Evolutionary conservation across 2,113 vertebrate species (phyloP), one percentile per base, ranked within the genome.

Genomic region (Ceuthmochares aereus): DNA sequence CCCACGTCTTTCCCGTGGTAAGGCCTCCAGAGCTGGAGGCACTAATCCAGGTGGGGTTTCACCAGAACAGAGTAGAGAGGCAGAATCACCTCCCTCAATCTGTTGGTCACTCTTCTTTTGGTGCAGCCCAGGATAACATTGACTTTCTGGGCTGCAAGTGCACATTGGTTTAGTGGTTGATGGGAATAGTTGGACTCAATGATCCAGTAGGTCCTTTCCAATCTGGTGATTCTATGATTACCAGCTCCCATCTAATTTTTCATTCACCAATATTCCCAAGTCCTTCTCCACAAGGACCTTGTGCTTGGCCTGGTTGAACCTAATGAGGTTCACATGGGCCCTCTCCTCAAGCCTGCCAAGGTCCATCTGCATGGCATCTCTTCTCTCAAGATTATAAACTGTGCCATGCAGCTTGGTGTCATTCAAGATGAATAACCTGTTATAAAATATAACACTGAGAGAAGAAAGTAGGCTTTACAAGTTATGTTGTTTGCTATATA

Each of bases 391-490:
- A 22, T 10, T 22, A 43, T 55, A 17, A 80, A 8, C 22, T 30
- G 29, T 21, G 63, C 14, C 4, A 2, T 67, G 59, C 52, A 42
- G 27, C 19, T 55, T 69, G 34, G 6, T 55, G 34, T 60, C 32
- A 73, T 52, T 51, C 11, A 1, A 47, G 43, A 37, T 56, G 7
- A 92, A 63, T 43, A 37, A 89, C 47, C 42, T 66, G 12, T 45
- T 69, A 34, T 63, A 55, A 89, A 86, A 34, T 81, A 42, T 52
- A 52, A 70, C 14, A 64, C 29, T 25, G 34, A 30, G 37, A 29
- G 85, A 36, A 80, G 25, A 86, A 94, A 64, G 23, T 36, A 67
- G 66, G 26, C 62, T 82, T 87, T 92, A 84, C 70, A 78, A 12
- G 4, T 49, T 78, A 30, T n/a, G 4, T 60, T 86, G 7, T 81